A percentile compares a stretch with the other conserved stretches of the same genome.
Conservation (phyloP, 1,140 invertebrate species). For the Maniola jurtina region DNA sequence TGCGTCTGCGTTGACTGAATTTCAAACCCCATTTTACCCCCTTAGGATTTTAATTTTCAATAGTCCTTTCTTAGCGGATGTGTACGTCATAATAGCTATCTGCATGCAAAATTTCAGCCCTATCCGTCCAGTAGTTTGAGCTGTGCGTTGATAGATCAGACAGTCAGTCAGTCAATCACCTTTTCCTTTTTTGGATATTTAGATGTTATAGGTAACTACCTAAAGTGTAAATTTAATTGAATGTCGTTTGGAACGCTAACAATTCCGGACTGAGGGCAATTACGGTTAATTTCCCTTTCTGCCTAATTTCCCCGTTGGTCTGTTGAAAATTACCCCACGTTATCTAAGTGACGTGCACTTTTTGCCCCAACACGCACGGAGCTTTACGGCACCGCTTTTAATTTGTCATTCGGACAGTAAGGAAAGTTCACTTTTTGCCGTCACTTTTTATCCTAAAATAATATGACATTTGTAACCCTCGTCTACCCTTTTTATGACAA, state of each 20-base stretch:
- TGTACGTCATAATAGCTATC: background rate
- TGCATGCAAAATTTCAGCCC: no score
- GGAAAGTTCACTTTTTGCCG: conserved; percentile 47
- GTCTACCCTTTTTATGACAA: conserved; percentile 46
- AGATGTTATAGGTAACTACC: background rate
- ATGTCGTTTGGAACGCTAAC: background rate
- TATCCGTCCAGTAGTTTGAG: no score
- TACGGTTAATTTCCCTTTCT: conserved; percentile 14
- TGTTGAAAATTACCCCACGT: conserved; percentile 29
- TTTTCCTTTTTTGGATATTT: no score
- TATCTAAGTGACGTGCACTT: conserved; percentile 43
- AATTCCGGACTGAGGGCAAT: conserved; percentile 10
- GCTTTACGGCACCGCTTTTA: conserved; percentile 45
- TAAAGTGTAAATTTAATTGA: background rate
- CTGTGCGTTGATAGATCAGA: no score
- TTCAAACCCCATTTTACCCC: no score
- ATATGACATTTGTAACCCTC: conserved; percentile 61
- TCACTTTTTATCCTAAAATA: conserved; percentile 54
- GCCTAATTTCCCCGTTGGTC: conserved; percentile 18
- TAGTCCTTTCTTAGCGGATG: background rate
- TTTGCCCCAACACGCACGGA: conserved; percentile 33
- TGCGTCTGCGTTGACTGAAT: background rate
- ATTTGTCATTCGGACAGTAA: conserved; percentile 54
- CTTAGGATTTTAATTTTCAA: no score
- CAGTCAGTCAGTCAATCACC: no score